Base-by-base conservation (phyloP, 1,140 invertebrate species). In the Papilio machaon region DNA sequence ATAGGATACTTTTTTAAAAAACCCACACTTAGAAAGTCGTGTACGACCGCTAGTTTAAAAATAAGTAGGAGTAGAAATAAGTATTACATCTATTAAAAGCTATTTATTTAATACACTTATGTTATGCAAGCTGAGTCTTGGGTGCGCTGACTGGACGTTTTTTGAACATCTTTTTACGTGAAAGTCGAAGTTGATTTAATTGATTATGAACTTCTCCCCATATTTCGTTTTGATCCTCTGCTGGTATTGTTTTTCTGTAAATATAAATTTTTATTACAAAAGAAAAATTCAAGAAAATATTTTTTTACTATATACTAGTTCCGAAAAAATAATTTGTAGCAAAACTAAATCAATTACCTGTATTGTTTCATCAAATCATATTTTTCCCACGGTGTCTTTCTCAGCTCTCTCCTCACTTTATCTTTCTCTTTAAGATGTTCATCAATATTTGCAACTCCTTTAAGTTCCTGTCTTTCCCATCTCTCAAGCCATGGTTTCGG, bases 351-450 rank as follows among this genome's bases (percentile, higher is more conserved):
- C 47, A 86, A 38, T 49, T 95, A 97, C 96, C 98, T 97, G 90
- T 99, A 99, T 77, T 97, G 95, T 93, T 98, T 98, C 98, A 99
- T 99, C 58, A 99, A 95, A 94, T 99, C 99, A 95, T 97, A 98
- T 95, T 98, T 98, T 87, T 98, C 97, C 97, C 97, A 98, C 11
- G 97, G 97, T 87, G 95, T 97, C 73, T 95, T 95, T 58, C 95
- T 90, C 85, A 96, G 90, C 84, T 95, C 91, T 47, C 96, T 96
- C 86, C 95, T 95, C 35, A 92, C 93, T 83, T 94, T 95, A 85
- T 96, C 95, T 86, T 95, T 96, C 82, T 96, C 94, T 84, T 95
- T 96, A 38, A 96, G 86, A 86, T 95, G 90, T 67, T 96, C 92
- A 75, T 96, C 95, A 80, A 97, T 92, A 83, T 97, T 96, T 82